Percentiles rank a stretch among this genome's conserved stretches.
These are phyloP conservation scores for Lepisosteus osseus DNA, from an alignment of 2,113 vertebrate species.

Conservation along the genomic window DNA sequence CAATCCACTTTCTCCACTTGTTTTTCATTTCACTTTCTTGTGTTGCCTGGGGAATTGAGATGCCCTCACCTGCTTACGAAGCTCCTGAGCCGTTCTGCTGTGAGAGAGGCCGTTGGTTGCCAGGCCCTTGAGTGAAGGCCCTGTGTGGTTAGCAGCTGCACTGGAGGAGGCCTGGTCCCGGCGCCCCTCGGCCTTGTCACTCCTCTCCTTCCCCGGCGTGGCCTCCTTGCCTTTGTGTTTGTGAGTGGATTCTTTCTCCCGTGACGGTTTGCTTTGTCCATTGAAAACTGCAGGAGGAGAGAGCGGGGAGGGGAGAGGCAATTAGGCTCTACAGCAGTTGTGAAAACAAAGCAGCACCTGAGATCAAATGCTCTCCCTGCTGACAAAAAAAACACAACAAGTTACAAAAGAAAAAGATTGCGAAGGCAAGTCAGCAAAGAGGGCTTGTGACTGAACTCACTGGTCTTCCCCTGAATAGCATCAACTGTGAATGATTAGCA, in stretches of 20 bases:
- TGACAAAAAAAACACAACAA: background rate
- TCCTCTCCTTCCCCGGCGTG: constrained; percentile 82
- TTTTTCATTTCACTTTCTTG: no score
- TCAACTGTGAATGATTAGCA: background rate
- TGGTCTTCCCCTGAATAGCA: background rate
- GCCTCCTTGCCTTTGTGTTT: constrained; percentile 78
- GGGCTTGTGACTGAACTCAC: background rate
- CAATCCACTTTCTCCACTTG: no score
- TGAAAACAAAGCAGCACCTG: background rate
- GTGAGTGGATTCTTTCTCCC: constrained; percentile 72
- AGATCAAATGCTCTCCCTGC: background rate
- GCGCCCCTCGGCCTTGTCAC: constrained; percentile 76
- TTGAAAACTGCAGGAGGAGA: constrained; percentile 75
- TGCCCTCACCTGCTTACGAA: constrained; percentile 80
- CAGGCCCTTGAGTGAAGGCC: constrained; percentile 71
- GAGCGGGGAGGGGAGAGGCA: background rate
- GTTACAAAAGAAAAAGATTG: no score
- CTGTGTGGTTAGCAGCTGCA: constrained; percentile 58
- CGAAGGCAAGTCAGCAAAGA: background rate
- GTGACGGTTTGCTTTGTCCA: constrained; percentile 78
- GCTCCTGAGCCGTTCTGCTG: constrained; percentile 87
- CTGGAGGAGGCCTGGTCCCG: constrained; percentile 64
- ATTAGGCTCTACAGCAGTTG: no score
- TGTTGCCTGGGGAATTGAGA: no score
- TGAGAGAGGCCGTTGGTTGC: constrained; percentile 69